Evolutionary conservation across 2,113 vertebrate species (phyloP).

Genomic region (Syngnathus typhle): DNA sequence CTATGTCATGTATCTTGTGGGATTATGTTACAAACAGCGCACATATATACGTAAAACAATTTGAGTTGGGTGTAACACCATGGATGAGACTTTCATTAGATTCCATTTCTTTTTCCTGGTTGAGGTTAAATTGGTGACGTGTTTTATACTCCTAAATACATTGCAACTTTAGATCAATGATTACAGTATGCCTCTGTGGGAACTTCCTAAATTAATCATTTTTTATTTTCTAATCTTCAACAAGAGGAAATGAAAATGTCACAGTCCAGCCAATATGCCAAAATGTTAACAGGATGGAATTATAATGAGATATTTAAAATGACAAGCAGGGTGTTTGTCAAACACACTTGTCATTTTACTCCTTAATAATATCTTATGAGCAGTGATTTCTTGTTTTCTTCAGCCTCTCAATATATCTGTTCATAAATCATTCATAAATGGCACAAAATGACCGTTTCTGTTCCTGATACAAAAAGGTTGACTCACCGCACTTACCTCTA

Average conservation of each 20-base stretch:
- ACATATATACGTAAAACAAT: conserved; percentile 12
- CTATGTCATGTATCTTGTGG: conserved; percentile 16
- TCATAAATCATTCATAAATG: too few species aligned
- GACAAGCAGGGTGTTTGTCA: conserved; percentile 1
- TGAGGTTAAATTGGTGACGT: conserved; percentile 52
- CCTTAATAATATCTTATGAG: too few species aligned
- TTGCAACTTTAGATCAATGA: conserved; percentile 27
- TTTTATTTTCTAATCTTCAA: background rate
- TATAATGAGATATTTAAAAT: conserved; percentile 20
- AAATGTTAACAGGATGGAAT: conserved; percentile 30
- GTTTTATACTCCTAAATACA: conserved; percentile 39
- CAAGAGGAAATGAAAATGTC: conserved; percentile 11
- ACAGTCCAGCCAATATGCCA: conserved; percentile 5
- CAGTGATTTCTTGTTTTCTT: too few species aligned
- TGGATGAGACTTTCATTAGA: conserved; percentile 14
- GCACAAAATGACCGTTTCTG: too few species aligned
- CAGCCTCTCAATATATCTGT: too few species aligned
- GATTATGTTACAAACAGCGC: conserved; percentile 31
- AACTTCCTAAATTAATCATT: conserved; percentile 39
- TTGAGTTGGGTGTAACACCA: conserved; percentile 11
- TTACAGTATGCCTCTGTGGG: conserved; percentile 42
- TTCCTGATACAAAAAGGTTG: too few species aligned
- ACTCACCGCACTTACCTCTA: too few species aligned
- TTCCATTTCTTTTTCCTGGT: conserved; percentile 16
- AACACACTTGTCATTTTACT: too few species aligned